Percentiles rank a stretch among this genome's conserved stretches.
Conservation (phyloP, 2,113 vertebrate genomes). For the Pimephales promelas region DNA sequence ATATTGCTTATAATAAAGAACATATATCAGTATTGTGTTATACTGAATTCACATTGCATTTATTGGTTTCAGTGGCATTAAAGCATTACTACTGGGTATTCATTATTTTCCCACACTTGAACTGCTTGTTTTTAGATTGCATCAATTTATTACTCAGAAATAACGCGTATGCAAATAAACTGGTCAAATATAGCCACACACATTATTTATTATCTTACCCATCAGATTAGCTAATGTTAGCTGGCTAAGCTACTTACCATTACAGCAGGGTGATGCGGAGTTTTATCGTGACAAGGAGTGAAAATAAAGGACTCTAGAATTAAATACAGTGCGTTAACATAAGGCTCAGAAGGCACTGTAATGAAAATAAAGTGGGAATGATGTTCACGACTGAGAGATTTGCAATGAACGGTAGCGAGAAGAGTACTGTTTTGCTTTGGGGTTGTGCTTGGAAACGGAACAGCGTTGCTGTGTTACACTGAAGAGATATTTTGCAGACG, state of each 20-base stretch:
- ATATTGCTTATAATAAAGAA: not conserved
- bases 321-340: not conserved
- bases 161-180: not conserved
- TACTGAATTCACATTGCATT: not conserved
- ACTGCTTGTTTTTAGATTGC: not conserved
- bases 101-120: not conserved
- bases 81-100: not conserved
- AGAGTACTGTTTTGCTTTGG: not conserved
- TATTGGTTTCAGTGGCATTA: not conserved
- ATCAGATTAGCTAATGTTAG: slow-evolving; percentile 27
- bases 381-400: not conserved
- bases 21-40: not conserved
- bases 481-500: not conserved
- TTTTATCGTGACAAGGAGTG: not conserved
- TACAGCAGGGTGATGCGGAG: slow-evolving; percentile 1
- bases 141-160: not conserved
- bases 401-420: not conserved
- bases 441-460: slow-evolving; percentile 49
- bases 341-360: not conserved
- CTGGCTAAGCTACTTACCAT: slow-evolving; percentile 58
- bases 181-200: not conserved
- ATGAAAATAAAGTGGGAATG: not conserved
- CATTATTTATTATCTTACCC: not conserved
- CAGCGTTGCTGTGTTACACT: slow-evolving; percentile 51
- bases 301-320: not conserved